Evolutionary conservation across 1,140 invertebrate species (phyloP), one percentile per base, ranked within the genome.

Genomic region (Drosophila albomicans): DNA sequence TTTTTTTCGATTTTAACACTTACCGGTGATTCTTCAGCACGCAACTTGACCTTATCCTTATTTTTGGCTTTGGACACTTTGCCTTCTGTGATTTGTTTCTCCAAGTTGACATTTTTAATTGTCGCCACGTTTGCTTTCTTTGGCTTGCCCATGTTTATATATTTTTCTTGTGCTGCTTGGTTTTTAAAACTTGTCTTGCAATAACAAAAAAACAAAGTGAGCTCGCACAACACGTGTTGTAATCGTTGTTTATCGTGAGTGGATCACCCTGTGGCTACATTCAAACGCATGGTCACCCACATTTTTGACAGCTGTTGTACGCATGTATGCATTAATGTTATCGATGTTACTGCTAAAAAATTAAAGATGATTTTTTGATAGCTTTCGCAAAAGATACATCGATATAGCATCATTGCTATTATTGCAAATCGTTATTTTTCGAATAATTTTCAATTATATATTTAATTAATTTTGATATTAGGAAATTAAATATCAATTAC

Each of bases 1-100:
- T 25, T 25, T 25, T 20, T 38, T 46, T 66, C n/a, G 13, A 0
- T 1, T 41, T 61, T 7, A 2, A 30, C 0, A 70, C 75, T 57
- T 79, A 92, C 91, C 76, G 91, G 43, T 28, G 91, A 80, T 63
- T 93, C 92, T 61, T 93, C 91, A 15, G 85, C 82, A 5, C 91
- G 80, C 25, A 92, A 49, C n/a, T 88, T 80, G 56, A 91, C 69
- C 66, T 92, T 92, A 1, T 91, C 82, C 63, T 86, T 88, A 59
- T 80, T 86, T 43, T 88, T 87, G 28, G 59, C 25, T 15, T 93
- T 93, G 1, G 78, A 68, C 3, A 92, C 87, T 64, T 91, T 92
- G 4, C 92, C 92, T 38, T 92, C 84, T 35, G 75, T 89, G 28
- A 93, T 88, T 79, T 93, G 92, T 54, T 93, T 85, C 10, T 93